Base-by-base conservation (phyloP, 2,888 invertebrate species). In the Mycalesis mineus region DNA sequence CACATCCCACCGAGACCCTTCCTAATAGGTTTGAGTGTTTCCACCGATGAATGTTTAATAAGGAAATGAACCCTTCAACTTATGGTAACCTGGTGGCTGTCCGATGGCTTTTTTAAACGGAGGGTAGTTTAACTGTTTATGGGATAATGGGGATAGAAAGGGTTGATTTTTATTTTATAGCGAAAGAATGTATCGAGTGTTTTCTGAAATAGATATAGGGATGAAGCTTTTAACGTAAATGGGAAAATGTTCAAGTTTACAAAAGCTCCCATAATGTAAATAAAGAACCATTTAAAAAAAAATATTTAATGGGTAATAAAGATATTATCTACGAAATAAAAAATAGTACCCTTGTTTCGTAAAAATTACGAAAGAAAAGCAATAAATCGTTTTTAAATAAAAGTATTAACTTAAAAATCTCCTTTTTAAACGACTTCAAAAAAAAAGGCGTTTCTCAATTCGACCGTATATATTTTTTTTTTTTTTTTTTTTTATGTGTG, bases 1-100 rank as follows among this genome's bases (percentile, higher is more conserved):
- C 65, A 49, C 67, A 60, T 66, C 68, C 75, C 73, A 55, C 57
- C 49, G 74, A 74, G 77, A 72, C 65, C 63, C 65, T 61, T 67
- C 72, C 73, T 81, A 81, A 82, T 80, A 81, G 83, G 75, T 70
- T 79, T 76, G 80, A 84, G 82, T 82, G 83, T 82, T 83, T 78
- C 74, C 66, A 68, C 74, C 76, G 77, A 84, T 88, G 84, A 85
- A 88, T 88, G 74, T 70, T 76, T 85, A 81, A 88, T 81, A 74
- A 74, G 69, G 65, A 64, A 73, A 73, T 77, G 74, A 80, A 84
- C 84, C 86, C 85, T 83, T 79, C 78, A 71, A 75, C 68, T 78
- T 75, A 74, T 71, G 69, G 70, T 63, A 64, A 55, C 64, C 66
- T 67, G 63, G 65, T 68, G 55, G 55, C 61, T 53, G 62, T 51